A percentile compares a stretch with the other conserved stretches of the same genome.
phyloP scores from a whole-genome alignment of 2,888 invertebrate species.

The Leptopterna dolabrata region DNA sequence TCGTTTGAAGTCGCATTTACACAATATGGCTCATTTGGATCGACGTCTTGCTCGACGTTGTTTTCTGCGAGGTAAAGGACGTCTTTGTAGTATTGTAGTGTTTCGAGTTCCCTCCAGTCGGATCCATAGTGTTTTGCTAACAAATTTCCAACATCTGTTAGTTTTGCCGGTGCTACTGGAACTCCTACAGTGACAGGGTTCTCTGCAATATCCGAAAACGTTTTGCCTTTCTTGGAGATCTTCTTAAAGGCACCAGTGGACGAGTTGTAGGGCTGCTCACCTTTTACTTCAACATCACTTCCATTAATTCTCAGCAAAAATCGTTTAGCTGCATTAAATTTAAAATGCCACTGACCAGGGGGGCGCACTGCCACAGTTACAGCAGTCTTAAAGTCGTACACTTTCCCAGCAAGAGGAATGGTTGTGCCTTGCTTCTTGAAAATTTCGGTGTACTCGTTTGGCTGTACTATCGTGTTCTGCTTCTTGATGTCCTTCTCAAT shows the following conservation, averaged over 20 bases:
- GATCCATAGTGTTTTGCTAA: no score
- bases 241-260: background rate
- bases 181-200: no score
- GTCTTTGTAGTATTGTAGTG: no score
- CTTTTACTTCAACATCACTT: background rate
- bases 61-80: no score
- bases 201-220: no score
- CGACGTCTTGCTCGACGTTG: no score
- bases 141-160: no score
- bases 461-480: background rate
- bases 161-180: no score
- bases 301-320: background rate
- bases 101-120: no score
- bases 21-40: no score
- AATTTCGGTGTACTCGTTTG: background rate
- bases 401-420: background rate
- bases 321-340: background rate
- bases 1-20: no score
- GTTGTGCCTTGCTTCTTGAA: background rate
- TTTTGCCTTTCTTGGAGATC: no score
- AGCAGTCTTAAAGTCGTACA: background rate
- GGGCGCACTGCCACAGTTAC: background rate
- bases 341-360: background rate
- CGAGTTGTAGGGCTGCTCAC: background rate
- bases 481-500: background rate